These are phyloP conservation scores for Isichthys henryi DNA, from an alignment of 2,113 vertebrate genomes.

Conservation along the genomic window DNA sequence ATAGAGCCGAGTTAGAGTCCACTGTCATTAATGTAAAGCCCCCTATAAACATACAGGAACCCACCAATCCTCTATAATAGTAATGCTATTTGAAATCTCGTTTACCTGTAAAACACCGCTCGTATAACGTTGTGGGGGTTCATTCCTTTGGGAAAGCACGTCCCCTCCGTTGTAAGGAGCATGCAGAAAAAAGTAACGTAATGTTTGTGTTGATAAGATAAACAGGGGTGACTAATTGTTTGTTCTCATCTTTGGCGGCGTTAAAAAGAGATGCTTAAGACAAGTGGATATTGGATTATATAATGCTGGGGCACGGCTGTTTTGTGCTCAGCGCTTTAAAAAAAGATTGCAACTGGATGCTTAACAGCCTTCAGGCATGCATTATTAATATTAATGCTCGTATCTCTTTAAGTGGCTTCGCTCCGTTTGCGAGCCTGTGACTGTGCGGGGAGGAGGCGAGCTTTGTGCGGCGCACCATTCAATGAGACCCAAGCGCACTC, in stretches of 20 bases:
- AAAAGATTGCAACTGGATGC: slow-evolving; percentile 19
- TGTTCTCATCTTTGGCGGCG: not conserved
- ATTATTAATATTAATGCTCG: slow-evolving; percentile 33
- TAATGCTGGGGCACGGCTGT: slow-evolving; percentile 8
- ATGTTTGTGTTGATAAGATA: not conserved
- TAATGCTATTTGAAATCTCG: not conserved
- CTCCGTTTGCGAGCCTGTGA: slow-evolving; percentile 38
- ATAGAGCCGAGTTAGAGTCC: not conserved
- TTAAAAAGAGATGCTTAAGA: not conserved
- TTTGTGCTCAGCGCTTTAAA: slow-evolving; percentile 18
- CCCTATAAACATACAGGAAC: not conserved
- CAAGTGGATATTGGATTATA: slow-evolving; percentile 19
- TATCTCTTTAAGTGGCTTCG: slow-evolving; percentile 49
- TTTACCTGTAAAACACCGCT: not conserved
- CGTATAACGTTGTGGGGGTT: not conserved
- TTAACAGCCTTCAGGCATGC: slow-evolving; percentile 27
- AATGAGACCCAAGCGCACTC: slow-evolving; percentile 34
- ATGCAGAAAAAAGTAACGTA: not conserved
- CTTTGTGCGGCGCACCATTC: slow-evolving; percentile 37
- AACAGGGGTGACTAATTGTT: not conserved
- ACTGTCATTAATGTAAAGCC: not conserved
- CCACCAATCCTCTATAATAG: not conserved
- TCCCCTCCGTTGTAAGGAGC: not conserved
- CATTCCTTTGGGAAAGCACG: not conserved
- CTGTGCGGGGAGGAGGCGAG: slow-evolving; percentile 20